Conservation (phyloP, 2,888 invertebrate species). For the Malthinus flaveolus region DNA sequence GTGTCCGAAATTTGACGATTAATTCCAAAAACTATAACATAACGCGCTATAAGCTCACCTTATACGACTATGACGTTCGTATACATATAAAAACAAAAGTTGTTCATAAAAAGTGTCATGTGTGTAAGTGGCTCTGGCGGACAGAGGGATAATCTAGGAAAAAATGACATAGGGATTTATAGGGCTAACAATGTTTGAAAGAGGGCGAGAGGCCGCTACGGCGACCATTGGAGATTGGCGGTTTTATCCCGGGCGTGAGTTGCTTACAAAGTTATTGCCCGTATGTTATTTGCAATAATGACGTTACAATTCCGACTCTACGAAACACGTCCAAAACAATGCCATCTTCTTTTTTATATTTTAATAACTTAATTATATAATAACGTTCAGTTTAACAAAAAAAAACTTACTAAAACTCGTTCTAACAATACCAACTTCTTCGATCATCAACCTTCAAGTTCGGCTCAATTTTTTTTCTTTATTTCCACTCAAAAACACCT, state of each 20-base stretch:
- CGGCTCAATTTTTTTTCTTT: too few relatives aligned
- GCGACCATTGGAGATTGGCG: conserved; percentile 52
- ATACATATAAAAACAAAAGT: conserved; percentile 34
- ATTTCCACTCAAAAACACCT: too few relatives aligned
- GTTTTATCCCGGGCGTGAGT: conserved; percentile 49
- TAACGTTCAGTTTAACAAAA: too few relatives aligned
- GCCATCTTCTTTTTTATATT: too few relatives aligned
- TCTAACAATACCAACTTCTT: too few relatives aligned
- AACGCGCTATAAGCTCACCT: not conserved
- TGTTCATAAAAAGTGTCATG: conserved; percentile 54
- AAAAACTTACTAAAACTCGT: too few relatives aligned
- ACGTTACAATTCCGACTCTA: conserved; percentile 18
- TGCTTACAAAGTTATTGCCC: conserved; percentile 36
- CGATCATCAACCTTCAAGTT: too few relatives aligned
- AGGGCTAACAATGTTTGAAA: conserved; percentile 50
- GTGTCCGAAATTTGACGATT: conserved; percentile 4
- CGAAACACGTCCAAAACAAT: not conserved
- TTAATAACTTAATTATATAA: too few relatives aligned
- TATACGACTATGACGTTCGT: not conserved
- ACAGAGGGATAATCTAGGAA: conserved; percentile 45
- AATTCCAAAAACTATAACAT: too few relatives aligned
- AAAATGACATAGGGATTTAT: conserved; percentile 49
- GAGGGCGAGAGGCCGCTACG: conserved; percentile 43
- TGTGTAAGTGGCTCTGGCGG: conserved; percentile 54
- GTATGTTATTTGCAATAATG: conserved; percentile 20